These are phyloP conservation scores for Hydrochoerus hydrochaeris DNA, from an alignment of 2,113 vertebrate genomes.

Conservation along the genomic window DNA sequence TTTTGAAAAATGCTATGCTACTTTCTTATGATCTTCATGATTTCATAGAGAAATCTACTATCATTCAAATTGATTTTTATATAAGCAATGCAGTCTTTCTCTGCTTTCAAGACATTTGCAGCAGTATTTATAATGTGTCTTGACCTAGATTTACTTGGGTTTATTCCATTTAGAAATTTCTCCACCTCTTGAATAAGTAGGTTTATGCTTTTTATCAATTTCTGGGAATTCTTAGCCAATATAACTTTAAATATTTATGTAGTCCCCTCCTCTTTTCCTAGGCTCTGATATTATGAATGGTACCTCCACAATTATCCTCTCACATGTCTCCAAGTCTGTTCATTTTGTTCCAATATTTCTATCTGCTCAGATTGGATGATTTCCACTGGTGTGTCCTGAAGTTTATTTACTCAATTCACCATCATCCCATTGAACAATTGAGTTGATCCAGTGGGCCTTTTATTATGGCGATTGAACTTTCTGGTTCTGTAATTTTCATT, in stretches of 20 bases:
- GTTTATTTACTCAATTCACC: neutral
- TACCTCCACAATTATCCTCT: neutral
- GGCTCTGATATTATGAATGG: neutral
- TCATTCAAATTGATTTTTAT: neutral
- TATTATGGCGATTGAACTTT: slow-evolving; percentile 9
- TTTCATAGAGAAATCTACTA: neutral
- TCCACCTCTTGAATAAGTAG: slow-evolving; percentile 7
- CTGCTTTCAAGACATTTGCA: neutral
- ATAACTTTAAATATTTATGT: neutral
- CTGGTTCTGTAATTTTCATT: slow-evolving; percentile 13
- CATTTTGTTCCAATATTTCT: slow-evolving; percentile 30
- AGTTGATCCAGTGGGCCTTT: neutral
- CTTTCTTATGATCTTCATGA: neutral
- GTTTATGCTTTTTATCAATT: slow-evolving; percentile 41
- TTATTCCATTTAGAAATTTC: neutral
- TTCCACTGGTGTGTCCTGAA: slow-evolving; percentile 7
- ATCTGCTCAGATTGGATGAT: neutral
- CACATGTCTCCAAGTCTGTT: neutral
- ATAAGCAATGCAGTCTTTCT: neutral
- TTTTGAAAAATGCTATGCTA: neutral
- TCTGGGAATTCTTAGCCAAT: neutral
- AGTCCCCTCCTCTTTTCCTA: neutral
- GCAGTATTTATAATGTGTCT: neutral
- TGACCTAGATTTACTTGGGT: neutral
- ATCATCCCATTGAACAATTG: neutral